A percentile compares a stretch with the other conserved stretches of the same genome.
These are phyloP conservation scores for Globia sparganii DNA, from an alignment of 2,888 invertebrate genomes.

Conservation along the genomic window DNA sequence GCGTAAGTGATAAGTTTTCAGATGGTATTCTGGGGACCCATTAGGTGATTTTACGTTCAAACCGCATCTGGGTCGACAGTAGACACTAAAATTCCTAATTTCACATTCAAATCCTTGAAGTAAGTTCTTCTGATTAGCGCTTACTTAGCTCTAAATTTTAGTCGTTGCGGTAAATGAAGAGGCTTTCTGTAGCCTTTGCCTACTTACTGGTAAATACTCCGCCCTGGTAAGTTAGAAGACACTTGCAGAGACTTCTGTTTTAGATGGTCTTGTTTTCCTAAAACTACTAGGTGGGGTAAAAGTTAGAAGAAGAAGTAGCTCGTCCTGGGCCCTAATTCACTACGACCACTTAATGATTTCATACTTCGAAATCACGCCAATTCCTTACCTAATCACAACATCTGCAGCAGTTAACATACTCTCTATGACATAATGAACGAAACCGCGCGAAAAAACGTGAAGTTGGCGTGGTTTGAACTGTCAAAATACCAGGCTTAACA, in stretches of 20 bases:
- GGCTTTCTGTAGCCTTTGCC: background rate
- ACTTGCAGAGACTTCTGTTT: background rate
- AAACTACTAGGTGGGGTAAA: background rate
- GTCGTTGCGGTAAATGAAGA: background rate
- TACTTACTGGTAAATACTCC: background rate
- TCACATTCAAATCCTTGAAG: constrained; percentile 14
- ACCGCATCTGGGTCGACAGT: constrained; percentile 25
- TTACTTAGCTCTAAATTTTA: background rate
- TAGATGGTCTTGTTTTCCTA: background rate
- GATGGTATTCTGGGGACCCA: constrained; percentile 19
- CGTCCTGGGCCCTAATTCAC: background rate
- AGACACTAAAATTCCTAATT: constrained; percentile 10
- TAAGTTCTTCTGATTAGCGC: constrained; percentile 9
- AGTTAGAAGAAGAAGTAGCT: background rate
- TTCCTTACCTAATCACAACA: no score
- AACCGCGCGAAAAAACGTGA: no score
- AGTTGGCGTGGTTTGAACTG: no score
- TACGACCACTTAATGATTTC: no score
- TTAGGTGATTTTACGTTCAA: constrained; percentile 11
- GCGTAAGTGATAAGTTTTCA: constrained; percentile 16
- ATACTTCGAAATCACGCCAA: no score
- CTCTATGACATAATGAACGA: no score
- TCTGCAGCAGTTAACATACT: no score
- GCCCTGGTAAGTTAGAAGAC: background rate
- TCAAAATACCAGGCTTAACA: no score